Conservation (phyloP, 2,888 invertebrate species). For the Eurois occulta region DNA sequence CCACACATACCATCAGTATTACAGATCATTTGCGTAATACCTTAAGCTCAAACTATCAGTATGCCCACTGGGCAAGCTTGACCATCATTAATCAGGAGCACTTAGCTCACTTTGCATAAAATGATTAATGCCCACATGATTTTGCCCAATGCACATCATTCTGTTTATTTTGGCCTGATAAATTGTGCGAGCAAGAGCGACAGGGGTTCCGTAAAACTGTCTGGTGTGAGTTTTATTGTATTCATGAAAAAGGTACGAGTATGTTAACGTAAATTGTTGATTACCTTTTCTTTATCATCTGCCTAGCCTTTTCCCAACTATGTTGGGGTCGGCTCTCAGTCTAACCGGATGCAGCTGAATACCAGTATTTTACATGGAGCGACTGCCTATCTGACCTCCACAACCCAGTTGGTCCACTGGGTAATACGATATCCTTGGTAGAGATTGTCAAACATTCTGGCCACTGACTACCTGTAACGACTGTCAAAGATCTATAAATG, state of each 20-base stretch:
- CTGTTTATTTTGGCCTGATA: constrained; percentile 66
- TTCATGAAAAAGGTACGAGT: constrained; percentile 23
- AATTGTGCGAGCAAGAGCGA: constrained; percentile 47
- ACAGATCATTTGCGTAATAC: constrained; percentile 55
- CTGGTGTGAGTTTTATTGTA: constrained; percentile 37
- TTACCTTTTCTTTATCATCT: too few species aligned
- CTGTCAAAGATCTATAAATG: too few species aligned
- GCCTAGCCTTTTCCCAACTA: too few species aligned
- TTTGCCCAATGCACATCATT: constrained; percentile 71
- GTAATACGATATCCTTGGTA: too few species aligned
- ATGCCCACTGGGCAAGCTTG: constrained; percentile 72
- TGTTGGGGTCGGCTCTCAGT: too few species aligned
- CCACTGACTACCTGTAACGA: too few species aligned
- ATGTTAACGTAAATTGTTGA: not conserved
- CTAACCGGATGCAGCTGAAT: too few species aligned
- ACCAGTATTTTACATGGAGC: too few species aligned
- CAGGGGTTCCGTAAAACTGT: constrained; percentile 42
- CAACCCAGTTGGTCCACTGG: too few species aligned
- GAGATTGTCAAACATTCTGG: too few species aligned
- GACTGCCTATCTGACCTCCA: too few species aligned
- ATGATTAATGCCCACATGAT: constrained; percentile 84
- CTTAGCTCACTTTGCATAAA: constrained; percentile 89
- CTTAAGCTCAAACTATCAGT: constrained; percentile 49
- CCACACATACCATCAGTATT: constrained; percentile 2
- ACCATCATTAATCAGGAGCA: constrained; percentile 88